A percentile compares a stretch with the other conserved stretches of the same genome.
phyloP scores from a whole-genome alignment of 2,797 vertebrate genomes.

The Coccyzus lansbergi region DNA sequence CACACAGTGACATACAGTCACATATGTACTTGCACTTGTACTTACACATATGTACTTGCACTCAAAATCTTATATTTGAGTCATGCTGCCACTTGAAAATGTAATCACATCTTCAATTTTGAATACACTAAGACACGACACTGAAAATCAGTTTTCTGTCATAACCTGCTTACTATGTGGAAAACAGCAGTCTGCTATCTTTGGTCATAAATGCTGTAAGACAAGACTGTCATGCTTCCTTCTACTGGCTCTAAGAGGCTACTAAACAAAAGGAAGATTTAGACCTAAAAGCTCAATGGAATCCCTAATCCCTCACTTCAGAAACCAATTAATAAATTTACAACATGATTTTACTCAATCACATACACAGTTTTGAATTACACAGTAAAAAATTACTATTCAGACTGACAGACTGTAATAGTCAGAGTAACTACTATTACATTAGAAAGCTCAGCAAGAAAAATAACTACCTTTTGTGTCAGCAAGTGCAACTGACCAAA shows the following conservation, averaged over 20 bases:
- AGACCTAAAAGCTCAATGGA: background rate
- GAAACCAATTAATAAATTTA: background rate
- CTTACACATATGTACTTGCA: background rate
- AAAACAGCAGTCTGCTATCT: background rate
- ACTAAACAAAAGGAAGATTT: background rate
- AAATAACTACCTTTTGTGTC: background rate
- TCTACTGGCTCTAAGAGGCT: background rate
- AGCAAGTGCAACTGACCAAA: background rate
- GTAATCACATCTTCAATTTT: background rate
- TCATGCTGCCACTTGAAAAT: background rate
- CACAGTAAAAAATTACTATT: background rate
- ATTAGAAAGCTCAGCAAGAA: background rate
- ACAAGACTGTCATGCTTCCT: background rate
- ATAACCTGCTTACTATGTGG: background rate
- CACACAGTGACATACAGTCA: background rate
- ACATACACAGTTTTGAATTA: background rate
- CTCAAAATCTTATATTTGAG: background rate
- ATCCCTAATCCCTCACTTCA: background rate
- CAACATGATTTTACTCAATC: background rate
- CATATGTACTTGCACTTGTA: background rate
- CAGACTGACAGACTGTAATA: background rate
- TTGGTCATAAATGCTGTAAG: background rate
- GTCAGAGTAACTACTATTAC: background rate
- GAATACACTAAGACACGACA: background rate
- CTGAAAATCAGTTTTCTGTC: background rate